These are phyloP conservation scores for Amphipyra tragopoginis DNA, from an alignment of 2,888 invertebrate genomes.

Conservation along the genomic window DNA sequence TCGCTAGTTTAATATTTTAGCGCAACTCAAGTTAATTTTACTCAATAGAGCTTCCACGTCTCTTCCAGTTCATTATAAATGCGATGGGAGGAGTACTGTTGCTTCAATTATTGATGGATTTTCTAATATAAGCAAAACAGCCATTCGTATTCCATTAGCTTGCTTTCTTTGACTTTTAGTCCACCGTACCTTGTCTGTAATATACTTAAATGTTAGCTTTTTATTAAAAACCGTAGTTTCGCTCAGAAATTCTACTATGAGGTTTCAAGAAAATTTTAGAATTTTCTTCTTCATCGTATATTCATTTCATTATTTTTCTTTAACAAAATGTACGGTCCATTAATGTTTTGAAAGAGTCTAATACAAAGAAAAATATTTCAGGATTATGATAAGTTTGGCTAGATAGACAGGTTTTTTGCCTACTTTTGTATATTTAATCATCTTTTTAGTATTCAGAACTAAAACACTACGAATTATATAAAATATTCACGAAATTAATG, in stretches of 20 bases:
- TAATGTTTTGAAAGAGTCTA: conserved; percentile 3
- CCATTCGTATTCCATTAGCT: conserved; percentile 83
- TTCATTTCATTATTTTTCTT: conserved; percentile 36
- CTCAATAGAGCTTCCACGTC: conserved; percentile 6
- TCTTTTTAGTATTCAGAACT: conserved; percentile 20
- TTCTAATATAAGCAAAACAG: conserved; percentile 78
- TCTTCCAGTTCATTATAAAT: conserved; percentile 52
- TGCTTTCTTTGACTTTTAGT: conserved; percentile 65
- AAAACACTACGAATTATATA: conserved; percentile 13
- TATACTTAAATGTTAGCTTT: conserved; percentile 32
- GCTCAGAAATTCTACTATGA: conserved; percentile 2
- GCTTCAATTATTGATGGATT: conserved; percentile 80
- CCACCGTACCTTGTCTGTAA: conserved; percentile 50
- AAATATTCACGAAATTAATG: conserved; percentile 28
- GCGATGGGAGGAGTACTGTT: conserved; percentile 41
- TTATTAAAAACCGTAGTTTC: conserved; percentile 24
- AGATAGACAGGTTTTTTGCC: conserved; percentile 23
- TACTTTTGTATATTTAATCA: conserved; percentile 19
- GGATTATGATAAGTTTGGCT: conserved; percentile 17
- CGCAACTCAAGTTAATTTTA: too few species aligned
- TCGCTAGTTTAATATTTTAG: too few species aligned
- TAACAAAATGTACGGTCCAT: conserved; percentile 7
- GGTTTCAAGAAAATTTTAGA: conserved; percentile 18
- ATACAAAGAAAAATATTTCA: conserved; percentile 26
- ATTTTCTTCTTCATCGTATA: conserved; percentile 17